Percentiles rank a stretch among this genome's conserved stretches.
These are phyloP conservation scores for Dolichallabes microphthalmus DNA, from an alignment of 2,113 vertebrate species.

Conservation along the genomic window DNA sequence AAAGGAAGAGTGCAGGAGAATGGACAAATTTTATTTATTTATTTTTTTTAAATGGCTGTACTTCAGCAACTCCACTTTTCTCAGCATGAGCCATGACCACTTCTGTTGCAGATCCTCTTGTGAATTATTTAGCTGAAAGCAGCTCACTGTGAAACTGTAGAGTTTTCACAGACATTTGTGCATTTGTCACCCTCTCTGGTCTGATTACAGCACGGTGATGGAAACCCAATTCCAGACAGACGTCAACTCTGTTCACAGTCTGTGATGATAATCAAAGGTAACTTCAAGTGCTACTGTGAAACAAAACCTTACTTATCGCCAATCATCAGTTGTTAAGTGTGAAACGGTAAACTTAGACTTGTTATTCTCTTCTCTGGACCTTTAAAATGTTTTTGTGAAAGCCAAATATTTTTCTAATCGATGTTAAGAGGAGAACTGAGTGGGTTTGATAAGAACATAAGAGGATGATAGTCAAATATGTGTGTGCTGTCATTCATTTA, in stretches of 20 bases:
- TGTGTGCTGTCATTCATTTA: slow-evolving; percentile 4
- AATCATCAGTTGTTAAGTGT: background rate
- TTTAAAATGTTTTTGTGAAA: background rate
- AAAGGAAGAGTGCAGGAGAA: background rate
- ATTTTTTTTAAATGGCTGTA: background rate
- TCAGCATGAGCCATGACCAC: background rate
- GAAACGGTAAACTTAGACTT: background rate
- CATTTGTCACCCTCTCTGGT: background rate
- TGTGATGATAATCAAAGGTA: background rate
- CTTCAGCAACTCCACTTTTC: background rate
- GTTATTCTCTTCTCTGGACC: background rate
- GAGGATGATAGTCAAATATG: background rate
- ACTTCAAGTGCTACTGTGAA: background rate
- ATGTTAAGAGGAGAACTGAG: background rate
- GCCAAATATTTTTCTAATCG: background rate
- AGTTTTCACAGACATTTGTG: background rate
- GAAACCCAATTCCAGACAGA: background rate
- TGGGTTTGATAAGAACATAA: background rate
- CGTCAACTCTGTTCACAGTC: background rate
- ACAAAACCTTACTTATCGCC: background rate
- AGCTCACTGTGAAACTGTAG: background rate
- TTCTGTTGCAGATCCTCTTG: background rate
- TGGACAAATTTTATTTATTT: background rate
- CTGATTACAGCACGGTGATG: background rate
- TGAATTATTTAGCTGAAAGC: background rate